Percentiles rank a stretch among this genome's conserved stretches.
Conservation (phyloP, 2,113 vertebrate genomes). For the Festucalex cinctus region DNA sequence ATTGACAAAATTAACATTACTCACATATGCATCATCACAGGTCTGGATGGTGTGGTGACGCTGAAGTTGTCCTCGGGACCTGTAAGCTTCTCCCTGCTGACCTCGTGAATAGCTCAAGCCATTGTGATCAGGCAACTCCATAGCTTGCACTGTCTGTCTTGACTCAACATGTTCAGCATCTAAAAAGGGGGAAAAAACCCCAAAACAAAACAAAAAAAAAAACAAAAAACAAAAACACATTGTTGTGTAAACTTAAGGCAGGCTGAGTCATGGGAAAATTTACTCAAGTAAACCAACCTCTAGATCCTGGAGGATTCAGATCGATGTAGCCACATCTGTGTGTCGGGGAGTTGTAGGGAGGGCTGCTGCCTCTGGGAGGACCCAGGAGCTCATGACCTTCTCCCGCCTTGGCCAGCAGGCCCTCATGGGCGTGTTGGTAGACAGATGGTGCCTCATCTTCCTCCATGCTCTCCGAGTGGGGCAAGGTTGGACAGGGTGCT, state of each 20-base stretch:
- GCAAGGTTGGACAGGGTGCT: constrained; percentile 62
- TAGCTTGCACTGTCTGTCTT: constrained; percentile 75
- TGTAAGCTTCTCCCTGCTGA: constrained; percentile 72
- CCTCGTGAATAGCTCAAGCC: constrained; percentile 78
- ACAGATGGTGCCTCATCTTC: constrained; percentile 81
- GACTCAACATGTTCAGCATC: constrained; percentile 81
- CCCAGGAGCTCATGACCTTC: constrained; percentile 83
- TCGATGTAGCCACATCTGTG: constrained; percentile 76
- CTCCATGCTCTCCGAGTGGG: constrained; percentile 97
- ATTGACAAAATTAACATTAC: too few species aligned
- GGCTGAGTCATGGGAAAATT: background rate
- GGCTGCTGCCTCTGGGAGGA: constrained; percentile 74
- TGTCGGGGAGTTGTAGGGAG: constrained; percentile 78
- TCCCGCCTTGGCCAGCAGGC: constrained; percentile 80
- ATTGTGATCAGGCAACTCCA: constrained; percentile 88
- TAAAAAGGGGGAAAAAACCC: constrained; percentile 25
- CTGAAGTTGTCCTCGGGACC: constrained; percentile 84
- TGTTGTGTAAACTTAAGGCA: background rate
- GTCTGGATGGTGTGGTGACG: constrained; percentile 98
- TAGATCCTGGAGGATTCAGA: constrained; percentile 40
- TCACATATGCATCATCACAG: constrained; percentile 95
- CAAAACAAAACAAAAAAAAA: too few species aligned
- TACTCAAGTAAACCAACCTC: constrained; percentile 75
- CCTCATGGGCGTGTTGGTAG: constrained; percentile 76
- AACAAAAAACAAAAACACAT: too few species aligned